Evolutionary conservation across 1,140 invertebrate genomes (phyloP).

Genomic region (Zeugodacus cucurbitae): DNA sequence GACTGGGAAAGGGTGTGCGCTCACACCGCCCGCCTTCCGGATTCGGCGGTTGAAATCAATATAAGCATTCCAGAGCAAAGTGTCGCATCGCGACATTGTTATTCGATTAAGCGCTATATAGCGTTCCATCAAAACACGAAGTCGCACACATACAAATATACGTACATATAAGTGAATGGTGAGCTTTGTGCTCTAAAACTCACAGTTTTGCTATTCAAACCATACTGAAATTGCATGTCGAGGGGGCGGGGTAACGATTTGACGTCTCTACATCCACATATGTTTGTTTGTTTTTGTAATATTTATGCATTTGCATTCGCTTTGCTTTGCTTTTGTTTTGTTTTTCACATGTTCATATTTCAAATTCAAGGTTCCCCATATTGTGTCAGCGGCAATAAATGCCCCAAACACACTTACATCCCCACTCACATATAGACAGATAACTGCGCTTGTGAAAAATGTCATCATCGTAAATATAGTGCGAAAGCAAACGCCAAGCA

Average conservation of each 20-base stretch:
- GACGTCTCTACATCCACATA: neutral
- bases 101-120: neutral
- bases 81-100: neutral
- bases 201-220: neutral
- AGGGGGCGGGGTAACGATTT: neutral
- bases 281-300: neutral
- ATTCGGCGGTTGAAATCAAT: neutral
- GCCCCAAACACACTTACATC: neutral
- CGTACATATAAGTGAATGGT: neutral
- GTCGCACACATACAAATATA: neutral
- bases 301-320: neutral
- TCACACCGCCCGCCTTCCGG: neutral
- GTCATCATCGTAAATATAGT: neutral
- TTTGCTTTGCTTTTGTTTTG: neutral
- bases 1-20: neutral
- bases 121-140: neutral
- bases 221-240: neutral
- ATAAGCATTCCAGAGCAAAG: constrained; percentile 13
- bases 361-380: constrained; percentile 9
- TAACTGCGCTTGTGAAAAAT: neutral
- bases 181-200: neutral
- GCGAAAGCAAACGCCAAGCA: neutral
- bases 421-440: neutral
- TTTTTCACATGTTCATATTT: constrained; percentile 28
- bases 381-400: neutral